Conservation (phyloP, 2,888 invertebrate species). For the Idaea biselata region DNA sequence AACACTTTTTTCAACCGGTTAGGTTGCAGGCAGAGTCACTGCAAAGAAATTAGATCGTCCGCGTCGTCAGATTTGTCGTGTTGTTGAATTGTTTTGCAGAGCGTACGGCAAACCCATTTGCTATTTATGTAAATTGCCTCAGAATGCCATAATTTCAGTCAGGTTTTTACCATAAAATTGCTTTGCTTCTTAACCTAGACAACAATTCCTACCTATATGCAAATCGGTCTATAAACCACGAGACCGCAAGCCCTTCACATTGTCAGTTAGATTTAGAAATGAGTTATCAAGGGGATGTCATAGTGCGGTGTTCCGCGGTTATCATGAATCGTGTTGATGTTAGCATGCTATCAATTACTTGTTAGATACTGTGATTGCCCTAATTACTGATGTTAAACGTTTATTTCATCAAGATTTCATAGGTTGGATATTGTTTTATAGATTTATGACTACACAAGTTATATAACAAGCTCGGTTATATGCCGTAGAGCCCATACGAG, state of each 20-base stretch:
- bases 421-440: neutral
- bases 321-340: slow-evolving; percentile 66
- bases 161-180: neutral
- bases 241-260: slow-evolving; percentile 18
- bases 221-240: slow-evolving; percentile 8
- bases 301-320: slow-evolving; percentile 49
- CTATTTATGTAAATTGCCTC: neutral
- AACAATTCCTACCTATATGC: neutral
- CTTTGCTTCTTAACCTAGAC: neutral
- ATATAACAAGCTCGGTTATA: slow-evolving; percentile 8
- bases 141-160: neutral
- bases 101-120: neutral
- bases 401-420: neutral
- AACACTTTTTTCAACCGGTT: too few species aligned
- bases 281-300: slow-evolving; percentile 64
- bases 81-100: too few species aligned
- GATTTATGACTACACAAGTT: neutral
- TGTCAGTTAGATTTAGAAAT: slow-evolving; percentile 31
- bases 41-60: too few species aligned
- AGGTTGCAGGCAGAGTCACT: too few species aligned
- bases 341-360: slow-evolving; percentile 84
- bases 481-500: slow-evolving; percentile 22
- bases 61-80: too few species aligned
- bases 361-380: slow-evolving; percentile 9
- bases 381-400: neutral